Percentiles rank a stretch among this genome's conserved stretches.
These are phyloP conservation scores for Wasmannia auropunctata DNA, from an alignment of 1,140 invertebrate genomes.

Conservation along the genomic window DNA sequence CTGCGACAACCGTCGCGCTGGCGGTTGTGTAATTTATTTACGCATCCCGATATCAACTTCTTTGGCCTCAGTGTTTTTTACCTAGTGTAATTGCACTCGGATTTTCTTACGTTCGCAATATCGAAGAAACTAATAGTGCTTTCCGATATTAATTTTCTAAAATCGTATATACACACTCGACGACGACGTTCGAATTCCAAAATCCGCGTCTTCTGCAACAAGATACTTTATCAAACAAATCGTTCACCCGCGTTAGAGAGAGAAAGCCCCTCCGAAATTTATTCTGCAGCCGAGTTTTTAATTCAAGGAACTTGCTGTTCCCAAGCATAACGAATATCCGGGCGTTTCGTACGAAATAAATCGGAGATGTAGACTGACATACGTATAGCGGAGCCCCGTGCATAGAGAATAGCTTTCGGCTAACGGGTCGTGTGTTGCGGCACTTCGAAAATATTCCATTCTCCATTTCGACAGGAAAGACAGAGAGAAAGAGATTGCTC, in stretches of 20 bases:
- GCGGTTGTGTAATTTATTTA: slow-evolving; percentile 59
- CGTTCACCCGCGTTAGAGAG: not conserved
- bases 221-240: slow-evolving; percentile 2
- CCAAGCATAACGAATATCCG: not conserved
- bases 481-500: slow-evolving; percentile 10
- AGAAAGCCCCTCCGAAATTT: not conserved
- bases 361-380: not conserved
- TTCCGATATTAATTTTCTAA: not conserved
- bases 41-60: slow-evolving; percentile 37
- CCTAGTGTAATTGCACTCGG: slow-evolving; percentile 31
- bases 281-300: not conserved
- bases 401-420: not conserved
- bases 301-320: not conserved
- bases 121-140: not conserved
- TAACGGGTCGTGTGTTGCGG: not conserved
- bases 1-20: slow-evolving; percentile 24
- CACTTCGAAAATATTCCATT: slow-evolving; percentile 49
- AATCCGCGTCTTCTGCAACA: not conserved
- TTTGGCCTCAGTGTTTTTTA: slow-evolving; percentile 31
- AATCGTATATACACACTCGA: not conserved
- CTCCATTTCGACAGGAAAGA: not conserved
- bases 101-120: slow-evolving; percentile 33
- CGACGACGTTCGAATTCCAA: not conserved
- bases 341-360: slow-evolving; percentile 9
- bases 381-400: not conserved